These are phyloP conservation scores for Drosophila bocqueti DNA, from an alignment of 1,140 invertebrate species.

Conservation along the genomic window DNA sequence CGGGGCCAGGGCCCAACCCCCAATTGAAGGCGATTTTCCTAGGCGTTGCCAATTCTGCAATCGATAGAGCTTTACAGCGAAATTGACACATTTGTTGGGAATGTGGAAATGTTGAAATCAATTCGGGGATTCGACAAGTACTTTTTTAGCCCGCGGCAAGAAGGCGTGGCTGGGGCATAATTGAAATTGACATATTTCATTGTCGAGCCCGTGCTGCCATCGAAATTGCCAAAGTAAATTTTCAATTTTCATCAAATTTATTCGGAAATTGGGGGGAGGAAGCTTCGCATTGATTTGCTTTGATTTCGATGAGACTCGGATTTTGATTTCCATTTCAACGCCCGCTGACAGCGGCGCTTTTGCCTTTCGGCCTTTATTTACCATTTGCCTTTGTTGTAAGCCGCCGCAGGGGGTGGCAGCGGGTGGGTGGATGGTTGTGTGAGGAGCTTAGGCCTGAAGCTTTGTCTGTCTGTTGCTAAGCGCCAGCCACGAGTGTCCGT, in stretches of 20 bases:
- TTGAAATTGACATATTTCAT: constrained; percentile 82
- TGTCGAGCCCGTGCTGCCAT: constrained; percentile 52
- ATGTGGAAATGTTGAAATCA: constrained; percentile 50
- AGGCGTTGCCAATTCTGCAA: constrained; percentile 49
- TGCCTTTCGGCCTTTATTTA: constrained; percentile 64
- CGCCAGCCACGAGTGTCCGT: constrained; percentile 52
- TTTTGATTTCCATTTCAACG: constrained; percentile 70
- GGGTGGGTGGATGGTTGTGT: neutral
- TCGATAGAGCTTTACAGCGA: constrained; percentile 64
- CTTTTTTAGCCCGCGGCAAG: constrained; percentile 55
- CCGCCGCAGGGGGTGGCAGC: constrained; percentile 19
- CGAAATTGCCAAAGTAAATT: constrained; percentile 77
- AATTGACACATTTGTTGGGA: constrained; percentile 73
- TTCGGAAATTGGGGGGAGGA: neutral
- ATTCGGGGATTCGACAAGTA: constrained; percentile 35
- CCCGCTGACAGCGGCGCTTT: constrained; percentile 50
- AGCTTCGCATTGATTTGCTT: constrained; percentile 71
- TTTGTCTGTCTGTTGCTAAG: constrained; percentile 63
- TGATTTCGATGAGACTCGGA: constrained; percentile 66
- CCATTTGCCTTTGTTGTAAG: constrained; percentile 63
- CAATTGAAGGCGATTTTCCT: constrained; percentile 2
- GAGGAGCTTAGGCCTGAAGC: constrained; percentile 56
- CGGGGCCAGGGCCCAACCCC: constrained; percentile 27
- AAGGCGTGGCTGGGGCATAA: constrained; percentile 44
- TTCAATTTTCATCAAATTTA: constrained; percentile 74